Evolutionary conservation across 2,888 invertebrate species (phyloP).

Genomic region (Hydraecia micacea): DNA sequence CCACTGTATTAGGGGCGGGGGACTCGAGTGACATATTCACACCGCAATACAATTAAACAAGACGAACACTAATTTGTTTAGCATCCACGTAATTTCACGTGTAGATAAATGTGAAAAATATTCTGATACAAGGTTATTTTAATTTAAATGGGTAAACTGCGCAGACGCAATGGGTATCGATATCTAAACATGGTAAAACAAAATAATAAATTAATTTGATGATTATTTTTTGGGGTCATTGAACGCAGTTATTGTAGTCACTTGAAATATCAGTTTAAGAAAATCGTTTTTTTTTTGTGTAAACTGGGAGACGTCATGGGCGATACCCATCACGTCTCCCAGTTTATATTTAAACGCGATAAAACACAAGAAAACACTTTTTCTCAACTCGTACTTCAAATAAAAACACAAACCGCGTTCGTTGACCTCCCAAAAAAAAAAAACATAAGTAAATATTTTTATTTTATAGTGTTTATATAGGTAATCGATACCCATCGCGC

Average conservation of each 20-base stretch:
- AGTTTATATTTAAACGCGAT: neutral
- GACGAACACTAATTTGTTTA: conserved; percentile 27
- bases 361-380: neutral
- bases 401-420: neutral
- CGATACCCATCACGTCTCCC: neutral
- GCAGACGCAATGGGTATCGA: neutral
- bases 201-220: neutral
- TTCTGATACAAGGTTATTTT: neutral
- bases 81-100: neutral
- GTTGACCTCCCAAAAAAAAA: neutral
- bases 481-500: neutral
- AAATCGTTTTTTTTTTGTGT: neutral
- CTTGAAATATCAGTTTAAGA: neutral
- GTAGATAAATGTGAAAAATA: conserved; percentile 14
- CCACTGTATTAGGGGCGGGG: conserved; percentile 36
- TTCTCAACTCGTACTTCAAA: neutral
- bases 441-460: too few relatives aligned
- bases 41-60: conserved; percentile 34
- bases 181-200: neutral
- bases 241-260: too few relatives aligned
- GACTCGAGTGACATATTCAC: conserved; percentile 44
- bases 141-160: neutral
- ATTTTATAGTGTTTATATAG: too few relatives aligned
- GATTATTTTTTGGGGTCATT: neutral
- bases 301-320: neutral